Base-by-base conservation (phyloP, 2,888 invertebrate species). In the Apocheima hispidaria region DNA sequence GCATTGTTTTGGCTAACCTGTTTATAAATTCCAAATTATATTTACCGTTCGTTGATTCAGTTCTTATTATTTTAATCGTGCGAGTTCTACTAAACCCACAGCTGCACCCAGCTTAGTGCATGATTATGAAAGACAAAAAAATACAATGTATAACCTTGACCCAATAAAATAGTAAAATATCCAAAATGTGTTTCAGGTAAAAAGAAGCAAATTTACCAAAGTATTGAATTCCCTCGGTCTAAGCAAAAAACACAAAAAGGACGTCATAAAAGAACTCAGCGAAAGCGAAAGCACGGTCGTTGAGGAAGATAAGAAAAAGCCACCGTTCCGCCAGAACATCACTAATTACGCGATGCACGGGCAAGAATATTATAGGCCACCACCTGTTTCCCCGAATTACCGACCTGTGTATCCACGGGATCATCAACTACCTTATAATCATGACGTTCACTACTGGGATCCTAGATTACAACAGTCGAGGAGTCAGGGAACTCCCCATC, bases 311-410 rank as follows among this genome's bases (percentile, higher is more conserved):
- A 74, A 77, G 48, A 56, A 51, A 12, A 60, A 68, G 20, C 64
- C 82, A 10, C 84, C 85, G 1, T 90, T 78, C 56, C 77, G 74
- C 33, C 91, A 90, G 67, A 73, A 88, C 1, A 59, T 89, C n/a
- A 73, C 77, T 0, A 86, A 83, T 67, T 91, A 89, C 53, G 72
- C 78, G 69, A 81, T 90, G 84, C 78, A 86, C 57, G 79, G 74
- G 2, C 86, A 87, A 52, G 82, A 88, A 50, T 88, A 79, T 56
- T 81, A 75, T 44, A 77, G 73, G 7, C 75, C 74, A 5, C 87
- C 84, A 1, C 83, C 81, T 2, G 56, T 77, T 1, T 72, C 74
- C 2, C 69, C 69, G 4, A 59, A 69, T 26, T 70, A 70, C 49
- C 63, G 51, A 10, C 65, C 46, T 9, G 51, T 60, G 5, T 62